Conservation (phyloP, 2,888 invertebrate genomes). For the Ptilodon capucinus region DNA sequence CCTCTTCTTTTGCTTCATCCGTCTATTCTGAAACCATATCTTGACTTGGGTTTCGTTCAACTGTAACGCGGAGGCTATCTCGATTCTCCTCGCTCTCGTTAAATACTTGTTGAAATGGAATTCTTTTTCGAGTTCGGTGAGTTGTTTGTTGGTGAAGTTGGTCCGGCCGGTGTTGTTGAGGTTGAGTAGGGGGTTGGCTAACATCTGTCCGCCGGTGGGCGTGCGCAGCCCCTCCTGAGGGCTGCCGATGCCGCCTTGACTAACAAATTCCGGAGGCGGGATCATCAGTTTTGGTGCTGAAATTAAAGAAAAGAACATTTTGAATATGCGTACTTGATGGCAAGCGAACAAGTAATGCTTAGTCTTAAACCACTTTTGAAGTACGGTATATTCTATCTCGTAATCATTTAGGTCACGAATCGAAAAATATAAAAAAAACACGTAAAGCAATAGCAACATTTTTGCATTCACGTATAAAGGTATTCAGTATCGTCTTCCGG, state of each 20-base stretch:
- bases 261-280: conserved; percentile 77
- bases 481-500: background rate
- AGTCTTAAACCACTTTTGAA: too few relatives aligned
- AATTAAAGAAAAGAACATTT: conserved; percentile 59
- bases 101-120: conserved; percentile 99
- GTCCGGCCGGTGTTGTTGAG: conserved; percentile 95
- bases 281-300: conserved; percentile 86
- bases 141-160: conserved; percentile 99
- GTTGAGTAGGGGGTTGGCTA: conserved; percentile 74
- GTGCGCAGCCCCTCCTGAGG: conserved; percentile 76
- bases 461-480: background rate
- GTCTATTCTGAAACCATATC: conserved; percentile 99
- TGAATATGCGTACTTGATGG: too few relatives aligned
- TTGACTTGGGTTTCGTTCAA: conserved; percentile 99
- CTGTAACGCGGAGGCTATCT: conserved; percentile 97
- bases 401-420: too few relatives aligned
- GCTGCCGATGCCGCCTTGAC: conserved; percentile 73
- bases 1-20: conserved; percentile 99
- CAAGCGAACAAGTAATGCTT: too few relatives aligned
- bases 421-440: too few relatives aligned
- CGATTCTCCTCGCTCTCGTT: conserved; percentile 97
- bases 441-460: too few relatives aligned
- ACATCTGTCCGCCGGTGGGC: conserved; percentile 73
- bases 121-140: conserved; percentile 99
- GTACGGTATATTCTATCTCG: too few relatives aligned